These are phyloP conservation scores for Nyctereutes procyonoides DNA, from an alignment of 2,113 vertebrate species.

Conservation along the genomic window DNA sequence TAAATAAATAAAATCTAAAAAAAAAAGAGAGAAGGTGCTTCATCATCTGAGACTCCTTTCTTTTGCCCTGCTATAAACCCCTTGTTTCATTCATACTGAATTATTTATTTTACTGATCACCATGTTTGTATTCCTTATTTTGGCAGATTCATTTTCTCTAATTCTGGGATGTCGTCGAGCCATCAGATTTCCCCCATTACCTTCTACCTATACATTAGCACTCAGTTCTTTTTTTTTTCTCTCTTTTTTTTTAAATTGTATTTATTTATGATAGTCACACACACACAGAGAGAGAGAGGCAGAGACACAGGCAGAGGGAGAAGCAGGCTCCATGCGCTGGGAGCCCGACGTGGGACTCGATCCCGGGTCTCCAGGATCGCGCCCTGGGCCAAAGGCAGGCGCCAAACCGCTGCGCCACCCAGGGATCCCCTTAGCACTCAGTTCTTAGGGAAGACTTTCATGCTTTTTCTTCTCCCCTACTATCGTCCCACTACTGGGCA, in stretches of 20 bases:
- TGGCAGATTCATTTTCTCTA: neutral
- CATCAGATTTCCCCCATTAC: neutral
- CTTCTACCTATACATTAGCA: neutral
- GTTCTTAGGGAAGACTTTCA: neutral
- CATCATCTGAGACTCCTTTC: neutral
- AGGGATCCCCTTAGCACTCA: neutral
- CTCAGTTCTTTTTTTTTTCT: neutral
- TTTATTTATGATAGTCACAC: too few species aligned
- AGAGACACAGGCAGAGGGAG: too few species aligned
- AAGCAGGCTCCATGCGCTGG: too few species aligned
- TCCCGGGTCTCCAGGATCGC: too few species aligned
- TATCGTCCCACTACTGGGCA: neutral
- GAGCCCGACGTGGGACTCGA: too few species aligned
- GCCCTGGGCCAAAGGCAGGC: too few species aligned
- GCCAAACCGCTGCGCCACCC: too few species aligned
- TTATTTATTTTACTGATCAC: neutral
- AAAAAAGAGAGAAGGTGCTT: neutral
- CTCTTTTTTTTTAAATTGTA: too few species aligned
- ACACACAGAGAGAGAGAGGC: too few species aligned
- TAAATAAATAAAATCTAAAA: too few species aligned
- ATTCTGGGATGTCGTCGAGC: neutral
- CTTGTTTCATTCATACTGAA: neutral
- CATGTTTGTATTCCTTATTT: neutral
- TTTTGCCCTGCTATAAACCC: neutral
- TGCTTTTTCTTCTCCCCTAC: neutral